Base-by-base conservation (phyloP, 2,113 vertebrate species). In the Amphiprion ocellaris region DNA sequence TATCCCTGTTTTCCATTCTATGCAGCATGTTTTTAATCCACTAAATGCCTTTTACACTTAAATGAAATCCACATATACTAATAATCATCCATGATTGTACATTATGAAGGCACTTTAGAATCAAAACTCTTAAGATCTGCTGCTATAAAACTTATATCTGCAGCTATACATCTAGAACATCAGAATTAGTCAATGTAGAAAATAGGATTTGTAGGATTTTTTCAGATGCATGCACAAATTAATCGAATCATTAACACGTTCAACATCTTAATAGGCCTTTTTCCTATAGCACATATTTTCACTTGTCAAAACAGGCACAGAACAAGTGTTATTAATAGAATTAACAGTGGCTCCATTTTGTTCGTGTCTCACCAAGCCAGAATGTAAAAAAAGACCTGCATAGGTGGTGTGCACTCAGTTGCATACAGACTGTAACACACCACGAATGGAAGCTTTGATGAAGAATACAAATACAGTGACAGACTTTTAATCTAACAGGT, bases 271-370 rank as follows among this genome's bases (percentile, higher is more conserved):
- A 28, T 4, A 28, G 1, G 10, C 6, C 15, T 21, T 50, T 46
- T 53, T 52, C 50, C 28, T 28, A 39, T 53, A 49, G 33, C 33
- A 37, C 33, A 67, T n/a, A 67, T 67, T 52, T 67, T 67, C 49
- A 24, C 49, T 3, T 39, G 46, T 14, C 64, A 66, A 16, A 66
- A 26, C 21, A 26, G 37, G 21, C 37, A 69, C 55, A 69, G 41
- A 21, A 41, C 21, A 55, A 7, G 33, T 53, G 37, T 41, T 28
- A 39, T 69, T 39, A 69, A 44, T n/a, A 55, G 41, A 1, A 0
- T 41, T 69, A 37, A 37, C 33, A 37, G 10, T 9, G 33, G 11
- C 59, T 62, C n/a, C 2, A 15, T 33, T 33, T 21, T 24, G 69
- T 49, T 41, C 16, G 66, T 26, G 52, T 44, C 26, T 60, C 19